Conservation (phyloP, 2,797 vertebrate genomes). For the Margarornis squamiger region DNA sequence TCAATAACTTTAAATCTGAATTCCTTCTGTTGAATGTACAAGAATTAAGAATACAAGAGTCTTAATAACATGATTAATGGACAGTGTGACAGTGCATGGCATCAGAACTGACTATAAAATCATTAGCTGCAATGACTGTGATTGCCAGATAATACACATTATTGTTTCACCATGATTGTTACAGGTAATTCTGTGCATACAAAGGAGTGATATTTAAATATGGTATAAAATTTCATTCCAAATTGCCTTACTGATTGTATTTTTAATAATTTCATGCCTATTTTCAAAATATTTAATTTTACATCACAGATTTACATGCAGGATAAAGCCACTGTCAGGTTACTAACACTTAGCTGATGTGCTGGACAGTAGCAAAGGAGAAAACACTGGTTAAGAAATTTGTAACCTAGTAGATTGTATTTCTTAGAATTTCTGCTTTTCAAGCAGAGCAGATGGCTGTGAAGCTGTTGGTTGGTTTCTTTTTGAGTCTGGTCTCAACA, state of each 20-base stretch:
- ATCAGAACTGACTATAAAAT: not conserved
- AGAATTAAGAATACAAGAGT: not conserved
- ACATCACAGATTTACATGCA: not conserved
- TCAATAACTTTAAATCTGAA: conserved; percentile 2
- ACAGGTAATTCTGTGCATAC: not conserved
- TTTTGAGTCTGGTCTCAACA: not conserved
- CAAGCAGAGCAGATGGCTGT: not conserved
- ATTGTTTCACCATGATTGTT: conserved; percentile 7
- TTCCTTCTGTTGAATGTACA: conserved; percentile 4
- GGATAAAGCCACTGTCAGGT: not conserved
- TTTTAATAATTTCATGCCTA: conserved; percentile 13
- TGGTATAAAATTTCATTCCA: not conserved
- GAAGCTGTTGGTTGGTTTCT: not conserved
- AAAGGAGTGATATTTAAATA: conserved; percentile 10
- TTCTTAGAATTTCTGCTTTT: not conserved
- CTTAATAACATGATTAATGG: conserved; percentile 54
- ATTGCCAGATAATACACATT: not conserved
- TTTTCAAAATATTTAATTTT: conserved; percentile 1
- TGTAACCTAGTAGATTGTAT: not conserved
- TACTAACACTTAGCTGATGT: not conserved
- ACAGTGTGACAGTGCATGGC: conserved; percentile 28
- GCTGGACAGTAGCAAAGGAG: not conserved
- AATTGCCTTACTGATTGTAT: conserved; percentile 10
- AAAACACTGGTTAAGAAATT: not conserved
- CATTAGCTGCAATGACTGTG: not conserved